These are phyloP conservation scores for Rhinopomastus cyanomelas DNA, from an alignment of 2,113 vertebrate genomes.

Conservation along the genomic window DNA sequence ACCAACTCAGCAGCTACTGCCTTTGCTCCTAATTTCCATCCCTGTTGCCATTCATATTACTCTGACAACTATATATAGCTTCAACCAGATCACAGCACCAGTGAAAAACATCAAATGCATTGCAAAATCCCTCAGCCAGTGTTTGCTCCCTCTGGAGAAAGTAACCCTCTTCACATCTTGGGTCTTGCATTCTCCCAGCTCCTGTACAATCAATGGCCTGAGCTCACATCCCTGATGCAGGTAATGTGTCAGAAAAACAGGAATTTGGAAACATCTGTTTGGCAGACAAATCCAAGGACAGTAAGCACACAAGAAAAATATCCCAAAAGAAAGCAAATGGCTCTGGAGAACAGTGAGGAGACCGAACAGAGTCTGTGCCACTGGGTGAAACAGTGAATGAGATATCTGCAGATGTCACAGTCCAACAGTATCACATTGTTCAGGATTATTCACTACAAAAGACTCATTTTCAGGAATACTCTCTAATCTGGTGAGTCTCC, in stretches of 20 bases:
- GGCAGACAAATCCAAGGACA: neutral
- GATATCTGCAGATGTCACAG: neutral
- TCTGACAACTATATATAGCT: neutral
- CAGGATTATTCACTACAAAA: neutral
- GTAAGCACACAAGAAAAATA: slow-evolving; percentile 1
- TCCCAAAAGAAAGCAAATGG: slow-evolving; percentile 1
- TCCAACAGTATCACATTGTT: neutral
- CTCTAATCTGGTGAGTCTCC: neutral
- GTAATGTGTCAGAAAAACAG: neutral
- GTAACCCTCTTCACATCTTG: neutral
- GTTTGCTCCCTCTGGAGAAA: neutral
- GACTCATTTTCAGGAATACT: neutral
- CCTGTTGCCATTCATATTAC: neutral
- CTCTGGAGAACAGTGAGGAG: neutral
- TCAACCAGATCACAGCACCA: neutral
- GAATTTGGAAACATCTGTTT: neutral
- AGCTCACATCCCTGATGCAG: neutral
- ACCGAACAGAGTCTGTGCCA: neutral
- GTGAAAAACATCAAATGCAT: neutral
- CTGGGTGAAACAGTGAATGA: neutral
- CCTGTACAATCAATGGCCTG: neutral
- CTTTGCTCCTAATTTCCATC: neutral
- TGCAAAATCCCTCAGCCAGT: neutral
- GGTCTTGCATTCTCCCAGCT: neutral
- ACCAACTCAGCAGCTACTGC: neutral